Base-by-base conservation (phyloP, 2,888 invertebrate genomes). In the Clanis bilineata region DNA sequence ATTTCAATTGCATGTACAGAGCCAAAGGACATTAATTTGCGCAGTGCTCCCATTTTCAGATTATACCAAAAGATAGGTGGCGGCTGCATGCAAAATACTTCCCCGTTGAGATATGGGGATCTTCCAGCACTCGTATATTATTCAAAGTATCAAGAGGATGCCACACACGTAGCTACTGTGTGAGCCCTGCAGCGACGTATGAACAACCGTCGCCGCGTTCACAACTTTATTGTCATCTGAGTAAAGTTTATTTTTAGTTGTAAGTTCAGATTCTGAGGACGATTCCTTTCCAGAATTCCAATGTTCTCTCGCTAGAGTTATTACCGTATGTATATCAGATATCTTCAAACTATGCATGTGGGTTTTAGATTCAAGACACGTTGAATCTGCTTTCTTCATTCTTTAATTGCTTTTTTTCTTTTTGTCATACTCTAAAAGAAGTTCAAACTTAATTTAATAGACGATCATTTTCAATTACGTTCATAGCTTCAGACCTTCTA, bases 1-100 rank as follows among this genome's bases (percentile, higher is more conserved):
- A 68, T 71, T 77, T 3, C 36, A 9, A 36, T 21, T 51, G 4
- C 2, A 22, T 1, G 0, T 5, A 38, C 25, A 9, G 41, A 18
- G 43, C 21, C 60, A 63, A 73, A 71, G 60, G 71, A 63, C 69
- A 58, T 77, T 76, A 71, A 66, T 60, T 63, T 61, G 58, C 62
- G 66, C 62, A 51, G 59, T 82, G 85, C 84, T 86, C 85, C 77
- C 81, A 79, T 90, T 90, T 87, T 70, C 77, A 85, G 91, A 91
- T 90, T 85, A 83, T 85, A 85, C 82, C 81, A 83, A 84, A 86
- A 90, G 90, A 90, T 90, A 87, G 82, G 80, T 86, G 79, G 85
- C 82, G 75, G 83, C 79, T 77, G 86, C 86, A 91, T 90, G 90
- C 88, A 88, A 88, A 91, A 86, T 85, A 88, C 89, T 91, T 90